phyloP scores from a whole-genome alignment of 2,797 vertebrate genomes.

The Lagocephalus sceleratus region DNA sequence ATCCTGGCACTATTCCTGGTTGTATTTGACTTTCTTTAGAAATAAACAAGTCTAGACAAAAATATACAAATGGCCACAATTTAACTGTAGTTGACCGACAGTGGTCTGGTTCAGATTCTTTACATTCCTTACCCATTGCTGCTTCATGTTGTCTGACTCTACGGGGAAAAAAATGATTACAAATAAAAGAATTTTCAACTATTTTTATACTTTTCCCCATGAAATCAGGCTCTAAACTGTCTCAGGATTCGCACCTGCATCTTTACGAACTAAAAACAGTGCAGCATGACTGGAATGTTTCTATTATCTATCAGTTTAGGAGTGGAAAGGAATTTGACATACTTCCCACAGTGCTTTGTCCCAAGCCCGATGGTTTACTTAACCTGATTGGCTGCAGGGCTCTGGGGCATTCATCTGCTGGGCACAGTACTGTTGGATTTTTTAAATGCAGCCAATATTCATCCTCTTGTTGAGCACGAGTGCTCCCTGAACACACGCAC shows the following conservation, averaged over 20 bases:
- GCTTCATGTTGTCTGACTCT: no score
- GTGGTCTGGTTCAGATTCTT: no score
- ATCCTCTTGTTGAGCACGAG: conserved; percentile 23
- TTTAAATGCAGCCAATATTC: conserved; percentile 25
- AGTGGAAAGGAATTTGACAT: conserved; percentile 67
- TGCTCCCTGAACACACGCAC: conserved; percentile 1
- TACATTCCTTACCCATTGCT: no score
- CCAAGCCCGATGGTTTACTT: conserved; percentile 50
- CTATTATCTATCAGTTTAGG: conserved; percentile 43
- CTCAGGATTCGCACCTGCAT: neutral
- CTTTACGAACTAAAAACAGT: conserved; percentile 13
- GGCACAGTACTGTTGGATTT: conserved; percentile 16
- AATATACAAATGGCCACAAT: no score
- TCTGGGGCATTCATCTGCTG: conserved; percentile 47
- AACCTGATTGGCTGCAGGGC: conserved; percentile 64
- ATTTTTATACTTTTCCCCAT: no score
- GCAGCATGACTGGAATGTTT: conserved; percentile 37
- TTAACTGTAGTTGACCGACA: no score
- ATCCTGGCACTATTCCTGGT: no score
- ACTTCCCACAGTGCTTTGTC: conserved; percentile 75
- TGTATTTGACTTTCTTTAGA: no score
- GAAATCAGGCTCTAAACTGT: neutral
- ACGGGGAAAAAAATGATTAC: no score
- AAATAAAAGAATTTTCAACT: no score
- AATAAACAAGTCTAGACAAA: no score